A percentile compares a stretch with the other conserved stretches of the same genome.
Evolutionary conservation across 2,113 vertebrate species (phyloP).

Genomic region (Aramus guarauna): DNA sequence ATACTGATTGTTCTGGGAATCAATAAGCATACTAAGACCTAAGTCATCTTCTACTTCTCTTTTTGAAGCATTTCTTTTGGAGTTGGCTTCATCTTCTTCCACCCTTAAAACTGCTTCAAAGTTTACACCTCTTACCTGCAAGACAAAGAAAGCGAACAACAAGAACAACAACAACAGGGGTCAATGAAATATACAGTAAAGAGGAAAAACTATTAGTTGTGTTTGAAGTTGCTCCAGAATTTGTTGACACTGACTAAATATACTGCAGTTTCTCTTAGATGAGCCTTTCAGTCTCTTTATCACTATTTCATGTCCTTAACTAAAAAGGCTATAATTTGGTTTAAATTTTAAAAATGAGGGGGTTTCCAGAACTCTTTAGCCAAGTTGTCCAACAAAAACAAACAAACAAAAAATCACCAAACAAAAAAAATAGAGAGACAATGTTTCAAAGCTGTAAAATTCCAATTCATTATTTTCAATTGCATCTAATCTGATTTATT

Average conservation of each 20-base stretch:
- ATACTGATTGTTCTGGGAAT: slow-evolving; percentile 98
- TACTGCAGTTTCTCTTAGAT: background rate
- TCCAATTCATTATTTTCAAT: background rate
- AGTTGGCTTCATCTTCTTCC: slow-evolving; percentile 89
- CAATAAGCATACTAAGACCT: slow-evolving; percentile 97
- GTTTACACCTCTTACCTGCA: slow-evolving; percentile 92
- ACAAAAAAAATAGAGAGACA: too few relatives aligned
- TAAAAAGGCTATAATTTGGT: background rate
- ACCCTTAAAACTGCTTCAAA: slow-evolving; percentile 93
- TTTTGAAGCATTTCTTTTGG: slow-evolving; percentile 83
- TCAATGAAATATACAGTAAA: background rate
- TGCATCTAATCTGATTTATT: background rate
- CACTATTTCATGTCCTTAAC: background rate
- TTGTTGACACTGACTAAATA: background rate
- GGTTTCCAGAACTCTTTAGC: background rate
- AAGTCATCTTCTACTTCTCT: slow-evolving; percentile 84
- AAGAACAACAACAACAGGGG: background rate
- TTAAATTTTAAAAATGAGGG: background rate
- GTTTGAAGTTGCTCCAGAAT: background rate
- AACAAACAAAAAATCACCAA: too few relatives aligned
- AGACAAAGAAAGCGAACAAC: background rate
- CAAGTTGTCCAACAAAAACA: background rate
- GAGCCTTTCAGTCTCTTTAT: background rate
- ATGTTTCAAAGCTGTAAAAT: background rate
- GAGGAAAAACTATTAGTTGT: background rate